phyloP scores from a whole-genome alignment of 2,888 invertebrate genomes.

The Rutpela maculata region DNA sequence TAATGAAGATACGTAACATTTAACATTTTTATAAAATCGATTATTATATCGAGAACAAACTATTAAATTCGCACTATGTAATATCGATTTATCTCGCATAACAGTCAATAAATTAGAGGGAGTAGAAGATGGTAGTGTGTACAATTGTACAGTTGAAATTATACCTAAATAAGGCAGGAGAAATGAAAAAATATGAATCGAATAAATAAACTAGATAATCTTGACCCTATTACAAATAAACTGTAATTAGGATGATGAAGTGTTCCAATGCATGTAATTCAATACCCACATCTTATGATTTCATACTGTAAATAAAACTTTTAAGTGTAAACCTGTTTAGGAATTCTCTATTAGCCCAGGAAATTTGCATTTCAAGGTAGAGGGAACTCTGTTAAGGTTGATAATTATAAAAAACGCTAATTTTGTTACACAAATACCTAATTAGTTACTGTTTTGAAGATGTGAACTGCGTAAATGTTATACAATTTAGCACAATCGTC shows the following conservation, averaged over 20 bases:
- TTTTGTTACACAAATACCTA: no score
- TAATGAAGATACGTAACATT: not conserved
- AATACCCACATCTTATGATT: slow-evolving; percentile 32
- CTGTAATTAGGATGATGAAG: slow-evolving; percentile 54
- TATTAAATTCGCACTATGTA: not conserved
- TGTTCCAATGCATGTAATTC: slow-evolving; percentile 45
- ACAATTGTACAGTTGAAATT: slow-evolving; percentile 4
- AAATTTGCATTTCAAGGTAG: no score
- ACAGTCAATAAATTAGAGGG: slow-evolving; percentile 23
- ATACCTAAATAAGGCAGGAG: slow-evolving; percentile 23
- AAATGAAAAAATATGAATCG: slow-evolving; percentile 33
- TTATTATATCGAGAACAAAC: not conserved
- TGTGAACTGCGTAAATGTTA: no score
- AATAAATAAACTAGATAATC: slow-evolving; percentile 60
- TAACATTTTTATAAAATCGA: not conserved
- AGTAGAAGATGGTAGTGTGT: slow-evolving; percentile 11
- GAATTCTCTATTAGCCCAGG: not conserved
- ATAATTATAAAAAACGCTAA: no score
- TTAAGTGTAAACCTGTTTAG: not conserved
- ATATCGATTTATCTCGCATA: not conserved
- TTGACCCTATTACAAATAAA: slow-evolving; percentile 64
- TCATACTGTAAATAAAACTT: not conserved
- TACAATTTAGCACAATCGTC: no score
- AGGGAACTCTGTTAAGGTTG: no score
- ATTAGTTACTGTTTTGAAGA: no score